phyloP scores from a whole-genome alignment of 2,888 invertebrate genomes.

The Drosophila falleni region DNA sequence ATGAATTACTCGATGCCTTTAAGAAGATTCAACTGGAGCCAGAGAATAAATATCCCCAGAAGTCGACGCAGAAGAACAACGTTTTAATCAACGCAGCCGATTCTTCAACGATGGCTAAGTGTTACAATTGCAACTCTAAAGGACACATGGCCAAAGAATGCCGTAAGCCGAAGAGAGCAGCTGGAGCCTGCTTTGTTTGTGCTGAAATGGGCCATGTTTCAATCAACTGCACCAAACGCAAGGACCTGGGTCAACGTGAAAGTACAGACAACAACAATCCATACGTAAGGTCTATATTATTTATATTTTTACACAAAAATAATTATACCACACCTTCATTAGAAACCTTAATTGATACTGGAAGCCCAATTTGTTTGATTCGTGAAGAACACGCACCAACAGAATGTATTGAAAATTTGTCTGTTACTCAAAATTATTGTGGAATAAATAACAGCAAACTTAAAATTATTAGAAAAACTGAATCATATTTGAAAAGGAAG shows the following conservation, averaged over 20 bases:
- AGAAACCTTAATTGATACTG: background rate
- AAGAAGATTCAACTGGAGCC: background rate
- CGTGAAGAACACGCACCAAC: background rate
- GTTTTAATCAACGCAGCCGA: background rate
- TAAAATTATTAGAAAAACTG: background rate
- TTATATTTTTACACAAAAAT: too few species aligned
- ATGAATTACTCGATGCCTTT: too few species aligned
- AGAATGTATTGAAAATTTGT: background rate
- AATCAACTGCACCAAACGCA: background rate
- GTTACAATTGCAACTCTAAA: background rate
- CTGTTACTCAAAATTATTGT: background rate
- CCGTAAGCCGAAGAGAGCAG: background rate
- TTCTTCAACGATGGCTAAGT: background rate
- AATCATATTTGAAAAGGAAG: background rate
- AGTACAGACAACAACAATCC: background rate
- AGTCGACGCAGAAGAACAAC: background rate
- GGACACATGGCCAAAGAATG: background rate
- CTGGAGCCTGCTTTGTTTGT: background rate
- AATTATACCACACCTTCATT: too few species aligned
- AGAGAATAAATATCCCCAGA: background rate
- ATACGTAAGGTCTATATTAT: background rate
- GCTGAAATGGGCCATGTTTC: background rate
- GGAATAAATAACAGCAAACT: background rate
- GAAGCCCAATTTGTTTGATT: background rate
- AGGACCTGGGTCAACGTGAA: background rate